Percentiles rank a stretch among this genome's conserved stretches.
These are phyloP conservation scores for Galemys pyrenaicus DNA, from an alignment of 2,113 vertebrate genomes.

Conservation along the genomic window DNA sequence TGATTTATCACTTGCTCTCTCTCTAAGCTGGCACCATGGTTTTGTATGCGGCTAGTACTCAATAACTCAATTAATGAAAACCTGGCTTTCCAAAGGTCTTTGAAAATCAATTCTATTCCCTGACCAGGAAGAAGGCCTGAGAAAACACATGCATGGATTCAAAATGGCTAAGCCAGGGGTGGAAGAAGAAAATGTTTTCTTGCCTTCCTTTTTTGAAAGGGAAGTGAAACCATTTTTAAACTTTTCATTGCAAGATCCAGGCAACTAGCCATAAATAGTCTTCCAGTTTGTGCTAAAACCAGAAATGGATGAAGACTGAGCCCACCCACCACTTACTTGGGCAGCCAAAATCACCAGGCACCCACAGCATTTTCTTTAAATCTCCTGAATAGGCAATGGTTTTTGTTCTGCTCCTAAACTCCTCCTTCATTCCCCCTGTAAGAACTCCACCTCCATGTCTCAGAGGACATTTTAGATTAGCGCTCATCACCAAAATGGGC, in stretches of 20 bases:
- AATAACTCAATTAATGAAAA: not conserved
- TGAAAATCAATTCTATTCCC: slow-evolving; percentile 3
- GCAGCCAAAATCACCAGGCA: not conserved
- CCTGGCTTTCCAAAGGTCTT: slow-evolving; percentile 36
- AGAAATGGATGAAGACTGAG: not conserved
- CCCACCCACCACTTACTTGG: not conserved
- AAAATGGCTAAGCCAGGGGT: not conserved
- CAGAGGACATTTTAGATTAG: not conserved
- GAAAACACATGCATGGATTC: not conserved
- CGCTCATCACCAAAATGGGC: not conserved
- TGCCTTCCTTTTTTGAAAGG: not conserved
- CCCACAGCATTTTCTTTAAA: not conserved
- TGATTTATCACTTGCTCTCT: not conserved
- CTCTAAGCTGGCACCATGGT: not conserved
- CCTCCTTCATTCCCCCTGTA: not conserved
- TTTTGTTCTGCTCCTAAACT: not conserved
- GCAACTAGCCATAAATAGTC: not conserved
- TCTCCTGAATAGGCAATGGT: not conserved
- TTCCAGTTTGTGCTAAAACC: slow-evolving; percentile 20
- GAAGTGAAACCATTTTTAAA: slow-evolving; percentile 25
- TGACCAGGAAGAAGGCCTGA: not conserved
- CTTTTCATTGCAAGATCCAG: slow-evolving; percentile 27
- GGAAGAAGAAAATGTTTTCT: not conserved
- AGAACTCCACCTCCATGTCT: not conserved
- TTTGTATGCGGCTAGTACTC: not conserved